Evolutionary conservation across 2,113 vertebrate genomes (phyloP), one percentile per base, ranked within the genome.

Genomic region (Ammodytes marinus): DNA sequence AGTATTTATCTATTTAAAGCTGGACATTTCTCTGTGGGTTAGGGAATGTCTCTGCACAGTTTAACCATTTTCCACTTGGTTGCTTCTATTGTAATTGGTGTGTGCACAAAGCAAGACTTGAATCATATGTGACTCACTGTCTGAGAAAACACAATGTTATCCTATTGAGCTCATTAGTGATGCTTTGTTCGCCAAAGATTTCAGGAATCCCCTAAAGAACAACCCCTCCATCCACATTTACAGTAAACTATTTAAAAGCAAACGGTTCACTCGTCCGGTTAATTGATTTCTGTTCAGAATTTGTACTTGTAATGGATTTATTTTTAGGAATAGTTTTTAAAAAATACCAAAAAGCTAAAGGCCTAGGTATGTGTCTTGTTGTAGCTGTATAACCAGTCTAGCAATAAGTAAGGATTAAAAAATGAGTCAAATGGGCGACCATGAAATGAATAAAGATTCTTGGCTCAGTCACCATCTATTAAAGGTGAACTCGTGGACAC

Each of bases 61-160:
- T 40, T 8, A 64, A 52, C 47, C 14, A 12, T 43, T 57, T 61
- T 76, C n/a, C 40, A 15, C 39, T 53, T 74, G 11, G 13, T 74
- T 65, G 68, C 42, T 19, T 68, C 55, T 7, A 63, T 63, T 84
- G 50, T 65, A 47, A 69, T 42, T 83, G 65, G 8, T 39, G 67
- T 55, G 57, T 71, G 49, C 35, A 8, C 17, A 67, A 45, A 27
- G 35, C 17, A 11, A 5, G 58, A 53, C 47, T 74, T 68, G 9
- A 71, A 77, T 70, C 70, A 71, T 50, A 49, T 74, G 17, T 55
- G 67, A 82, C 50, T 83, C 71, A 53, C 42, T 43, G 17, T 77
- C 47, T 52, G 8, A 63, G 43, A 37, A 60, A 52, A 61, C 6
- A 1, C 55, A 50, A 45, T 45, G 40, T 77, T 61, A 13, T 53